A percentile compares a stretch with the other conserved stretches of the same genome.
Evolutionary conservation across 2,888 invertebrate species (phyloP).

Genomic region (Brassicogethes aeneus): DNA sequence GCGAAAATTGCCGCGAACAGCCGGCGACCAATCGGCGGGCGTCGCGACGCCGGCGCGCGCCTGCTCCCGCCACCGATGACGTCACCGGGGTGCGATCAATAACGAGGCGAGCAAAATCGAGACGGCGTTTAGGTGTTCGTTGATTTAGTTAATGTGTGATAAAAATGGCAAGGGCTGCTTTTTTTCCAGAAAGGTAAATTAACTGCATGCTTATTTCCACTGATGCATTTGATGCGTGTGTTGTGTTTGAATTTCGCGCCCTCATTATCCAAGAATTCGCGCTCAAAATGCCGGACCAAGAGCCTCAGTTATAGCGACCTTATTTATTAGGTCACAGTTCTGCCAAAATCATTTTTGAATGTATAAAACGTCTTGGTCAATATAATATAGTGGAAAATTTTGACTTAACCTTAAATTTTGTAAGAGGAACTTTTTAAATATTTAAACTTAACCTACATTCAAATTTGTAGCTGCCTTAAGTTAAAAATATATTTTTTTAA

Average conservation of each 20-base stretch:
- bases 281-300: neutral
- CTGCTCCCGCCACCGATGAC: constrained; percentile 16
- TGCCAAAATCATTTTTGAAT: neutral
- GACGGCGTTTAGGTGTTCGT: constrained; percentile 25
- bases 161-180: constrained; percentile 64
- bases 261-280: neutral
- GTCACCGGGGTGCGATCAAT: constrained; percentile 31
- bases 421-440: too few species aligned
- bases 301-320: neutral
- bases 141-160: constrained; percentile 53
- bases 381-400: too few species aligned
- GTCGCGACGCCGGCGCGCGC: constrained; percentile 20
- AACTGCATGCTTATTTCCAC: constrained; percentile 17
- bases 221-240: constrained; percentile 9
- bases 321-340: neutral
- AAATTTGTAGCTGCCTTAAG: too few species aligned
- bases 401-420: too few species aligned
- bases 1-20: neutral
- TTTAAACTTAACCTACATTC: too few species aligned
- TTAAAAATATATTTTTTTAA: too few species aligned
- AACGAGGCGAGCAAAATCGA: constrained; percentile 31
- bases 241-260: constrained; percentile 3
- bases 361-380: too few species aligned
- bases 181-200: constrained; percentile 52
- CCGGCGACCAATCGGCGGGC: constrained; percentile 5